phyloP scores from a whole-genome alignment of 2,888 invertebrate species.

The Dermolepida albohirtum region DNA sequence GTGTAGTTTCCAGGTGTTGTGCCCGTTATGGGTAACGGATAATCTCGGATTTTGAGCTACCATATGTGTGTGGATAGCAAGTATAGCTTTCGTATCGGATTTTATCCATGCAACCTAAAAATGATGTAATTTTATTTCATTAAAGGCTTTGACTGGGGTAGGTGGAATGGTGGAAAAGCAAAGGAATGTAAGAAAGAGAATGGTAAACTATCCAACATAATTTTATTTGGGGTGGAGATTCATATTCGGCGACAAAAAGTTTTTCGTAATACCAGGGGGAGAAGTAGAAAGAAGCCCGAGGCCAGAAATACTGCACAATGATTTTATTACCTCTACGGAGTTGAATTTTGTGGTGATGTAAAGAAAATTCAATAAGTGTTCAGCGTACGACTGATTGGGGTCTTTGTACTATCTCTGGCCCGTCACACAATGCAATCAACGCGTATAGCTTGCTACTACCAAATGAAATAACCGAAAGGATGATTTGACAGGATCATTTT shows the following conservation, averaged over 20 bases:
- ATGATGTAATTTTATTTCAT: conserved; percentile 30
- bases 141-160: background rate
- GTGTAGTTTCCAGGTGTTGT: conserved; percentile 93
- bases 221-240: conserved; percentile 53
- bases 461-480: conserved; percentile 53
- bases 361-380: conserved; percentile 65
- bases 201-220: conserved; percentile 53
- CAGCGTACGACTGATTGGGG: conserved; percentile 66
- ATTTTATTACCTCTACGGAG: conserved; percentile 61
- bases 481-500: conserved; percentile 51
- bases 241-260: conserved; percentile 49
- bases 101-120: conserved; percentile 92
- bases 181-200: conserved; percentile 2
- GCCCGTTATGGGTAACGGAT: conserved; percentile 90
- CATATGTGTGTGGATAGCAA: conserved; percentile 91
- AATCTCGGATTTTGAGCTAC: conserved; percentile 88
- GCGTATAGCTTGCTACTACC: conserved; percentile 55
- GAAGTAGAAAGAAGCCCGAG: conserved; percentile 42
- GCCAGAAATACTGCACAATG: conserved; percentile 55
- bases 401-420: conserved; percentile 64
- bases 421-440: conserved; percentile 64
- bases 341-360: conserved; percentile 61
- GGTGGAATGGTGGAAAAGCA: background rate
- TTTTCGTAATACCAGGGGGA: conserved; percentile 48
- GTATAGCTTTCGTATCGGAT: conserved; percentile 88